Conservation (phyloP, 2,888 invertebrate genomes). For the Apodemia duryi region DNA sequence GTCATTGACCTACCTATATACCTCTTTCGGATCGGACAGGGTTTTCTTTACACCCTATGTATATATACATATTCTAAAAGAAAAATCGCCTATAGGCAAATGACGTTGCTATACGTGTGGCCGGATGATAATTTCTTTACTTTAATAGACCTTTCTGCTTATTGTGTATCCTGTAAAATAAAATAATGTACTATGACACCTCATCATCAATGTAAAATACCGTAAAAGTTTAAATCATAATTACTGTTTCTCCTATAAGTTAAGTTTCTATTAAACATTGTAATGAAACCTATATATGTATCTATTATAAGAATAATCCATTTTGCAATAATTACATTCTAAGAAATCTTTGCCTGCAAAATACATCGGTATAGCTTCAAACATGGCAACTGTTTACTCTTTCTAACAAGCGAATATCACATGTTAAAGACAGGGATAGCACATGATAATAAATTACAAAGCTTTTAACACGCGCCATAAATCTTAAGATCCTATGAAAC, state of each 20-base stretch:
- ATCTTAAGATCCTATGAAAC: slow-evolving; percentile 56
- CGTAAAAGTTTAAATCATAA: not conserved
- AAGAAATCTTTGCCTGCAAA: slow-evolving; percentile 19
- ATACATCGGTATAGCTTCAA: slow-evolving; percentile 19
- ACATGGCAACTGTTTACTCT: slow-evolving; percentile 22
- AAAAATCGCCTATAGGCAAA: too few relatives aligned
- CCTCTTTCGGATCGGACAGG: too few relatives aligned
- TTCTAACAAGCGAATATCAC: slow-evolving; percentile 20
- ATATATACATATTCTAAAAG: too few relatives aligned
- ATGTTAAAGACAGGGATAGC: slow-evolving; percentile 39
- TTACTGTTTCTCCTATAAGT: not conserved
- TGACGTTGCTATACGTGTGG: too few relatives aligned
- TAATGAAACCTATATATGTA: slow-evolving; percentile 11
- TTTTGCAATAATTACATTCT: slow-evolving; percentile 20
- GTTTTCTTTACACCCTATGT: too few relatives aligned
- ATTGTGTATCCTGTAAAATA: too few relatives aligned
- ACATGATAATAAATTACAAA: slow-evolving; percentile 49
- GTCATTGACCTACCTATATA: too few relatives aligned
- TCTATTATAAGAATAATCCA: not conserved
- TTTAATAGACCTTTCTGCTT: too few relatives aligned
- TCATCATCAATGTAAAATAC: too few relatives aligned
- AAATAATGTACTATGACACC: too few relatives aligned
- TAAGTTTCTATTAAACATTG: not conserved
- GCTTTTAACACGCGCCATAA: slow-evolving; percentile 58
- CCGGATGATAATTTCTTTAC: too few relatives aligned